Evolutionary conservation across 2,113 vertebrate species (phyloP).

Genomic region (Rhinopomastus cyanomelas): DNA sequence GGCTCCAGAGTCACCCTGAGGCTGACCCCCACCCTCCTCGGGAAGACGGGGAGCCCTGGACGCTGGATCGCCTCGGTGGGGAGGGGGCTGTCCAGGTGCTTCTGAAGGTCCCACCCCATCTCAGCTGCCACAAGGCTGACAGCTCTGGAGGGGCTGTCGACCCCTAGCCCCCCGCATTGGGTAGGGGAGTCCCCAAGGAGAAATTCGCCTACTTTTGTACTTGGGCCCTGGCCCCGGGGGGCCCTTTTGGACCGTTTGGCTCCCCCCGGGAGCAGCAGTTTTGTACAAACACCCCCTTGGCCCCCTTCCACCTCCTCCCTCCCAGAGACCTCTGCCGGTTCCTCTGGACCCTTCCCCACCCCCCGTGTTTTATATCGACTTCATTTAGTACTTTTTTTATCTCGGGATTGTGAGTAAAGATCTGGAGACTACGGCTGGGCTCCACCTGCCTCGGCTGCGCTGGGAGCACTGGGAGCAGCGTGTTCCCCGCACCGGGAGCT

Average conservation of each 20-base stretch:
- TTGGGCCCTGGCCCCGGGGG: background rate
- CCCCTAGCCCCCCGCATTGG: background rate
- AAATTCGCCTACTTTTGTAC: slow-evolving; percentile 1
- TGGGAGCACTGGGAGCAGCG: no score
- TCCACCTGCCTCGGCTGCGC: no score
- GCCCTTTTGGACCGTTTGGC: slow-evolving; percentile 42
- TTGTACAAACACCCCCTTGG: slow-evolving; percentile 24
- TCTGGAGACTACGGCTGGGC: background rate
- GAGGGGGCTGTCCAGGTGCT: no score
- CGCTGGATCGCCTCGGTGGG: no score
- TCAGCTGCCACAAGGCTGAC: background rate
- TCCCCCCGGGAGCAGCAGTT: slow-evolving; percentile 45
- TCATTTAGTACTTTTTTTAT: slow-evolving; percentile 46
- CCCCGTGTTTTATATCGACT: slow-evolving; percentile 44
- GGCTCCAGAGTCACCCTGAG: no score
- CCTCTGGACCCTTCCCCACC: background rate
- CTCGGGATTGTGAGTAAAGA: slow-evolving; percentile 38
- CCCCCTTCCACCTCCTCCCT: background rate
- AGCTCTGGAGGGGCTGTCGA: background rate
- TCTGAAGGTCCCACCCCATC: no score
- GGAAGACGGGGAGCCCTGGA: no score
- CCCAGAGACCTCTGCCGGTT: background rate
- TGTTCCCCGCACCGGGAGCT: background rate
- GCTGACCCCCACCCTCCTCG: no score
- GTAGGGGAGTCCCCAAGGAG: background rate